phyloP scores from a whole-genome alignment of 2,888 invertebrate genomes.

The Lithophane socia region DNA sequence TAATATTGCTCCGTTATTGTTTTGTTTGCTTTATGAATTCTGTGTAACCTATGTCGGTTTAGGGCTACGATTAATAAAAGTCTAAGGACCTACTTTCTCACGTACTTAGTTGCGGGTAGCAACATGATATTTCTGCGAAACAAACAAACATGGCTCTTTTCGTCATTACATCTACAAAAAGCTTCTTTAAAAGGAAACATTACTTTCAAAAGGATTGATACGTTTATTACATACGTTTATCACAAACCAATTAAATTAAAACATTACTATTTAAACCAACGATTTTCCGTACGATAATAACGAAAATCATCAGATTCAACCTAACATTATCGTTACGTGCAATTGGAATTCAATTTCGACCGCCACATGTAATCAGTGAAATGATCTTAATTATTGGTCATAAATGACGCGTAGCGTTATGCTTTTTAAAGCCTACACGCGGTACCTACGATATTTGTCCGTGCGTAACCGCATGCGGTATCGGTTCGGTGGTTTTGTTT shows the following conservation, averaged over 20 bases:
- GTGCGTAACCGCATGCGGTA: neutral
- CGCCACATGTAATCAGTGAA: conserved; percentile 45
- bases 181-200: too few species aligned
- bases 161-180: neutral
- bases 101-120: too few species aligned
- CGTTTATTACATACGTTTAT: too few species aligned
- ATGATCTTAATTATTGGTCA: conserved; percentile 55
- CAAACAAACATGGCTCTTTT: neutral
- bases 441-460: conserved; percentile 20
- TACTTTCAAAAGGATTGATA: too few species aligned
- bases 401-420: conserved; percentile 27
- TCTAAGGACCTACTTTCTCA: too few species aligned
- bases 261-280: conserved; percentile 16
- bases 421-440: conserved; percentile 13
- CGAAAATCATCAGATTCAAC: conserved; percentile 37
- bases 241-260: neutral
- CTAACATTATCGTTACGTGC: conserved; percentile 44
- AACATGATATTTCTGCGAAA: too few species aligned
- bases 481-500: conserved; percentile 7
- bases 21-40: too few species aligned
- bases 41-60: too few species aligned
- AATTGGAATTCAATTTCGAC: conserved; percentile 52
- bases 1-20: too few species aligned
- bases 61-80: too few species aligned
- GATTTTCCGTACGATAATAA: conserved; percentile 15